Conservation (phyloP, 2,888 invertebrate species). For the Pterobdella sp. region DNA sequence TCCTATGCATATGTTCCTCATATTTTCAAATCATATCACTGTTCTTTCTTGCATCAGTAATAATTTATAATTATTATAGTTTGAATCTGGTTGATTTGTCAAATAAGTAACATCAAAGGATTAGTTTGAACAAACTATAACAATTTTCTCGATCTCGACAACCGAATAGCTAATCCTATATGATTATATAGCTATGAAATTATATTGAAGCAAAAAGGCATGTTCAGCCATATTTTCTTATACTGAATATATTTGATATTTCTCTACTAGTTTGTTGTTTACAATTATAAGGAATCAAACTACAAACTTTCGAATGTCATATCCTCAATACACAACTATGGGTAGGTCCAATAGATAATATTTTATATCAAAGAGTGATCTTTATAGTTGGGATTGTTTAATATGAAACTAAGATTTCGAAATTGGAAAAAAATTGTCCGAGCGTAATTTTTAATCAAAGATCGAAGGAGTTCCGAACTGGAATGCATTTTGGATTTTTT, state of each 20-base stretch:
- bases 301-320: slow-evolving; percentile 28
- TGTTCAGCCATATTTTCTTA: slow-evolving; percentile 2
- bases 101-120: neutral
- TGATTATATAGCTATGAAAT: slow-evolving; percentile 15
- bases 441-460: neutral
- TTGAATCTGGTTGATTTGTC: neutral
- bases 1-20: neutral
- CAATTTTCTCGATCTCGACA: neutral
- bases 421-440: neutral
- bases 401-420: neutral
- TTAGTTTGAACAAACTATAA: neutral
- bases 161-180: neutral
- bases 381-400: slow-evolving; percentile 3
- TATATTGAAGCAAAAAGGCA: neutral
- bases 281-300: slow-evolving; percentile 28
- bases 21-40: neutral
- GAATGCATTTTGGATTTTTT: neutral
- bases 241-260: slow-evolving; percentile 19
- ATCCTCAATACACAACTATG: slow-evolving; percentile 31
- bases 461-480: neutral
- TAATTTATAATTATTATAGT: neutral
- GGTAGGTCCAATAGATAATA: slow-evolving; percentile 25
- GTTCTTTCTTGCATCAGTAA: neutral
- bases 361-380: slow-evolving; percentile 15
- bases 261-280: slow-evolving; percentile 24